Evolutionary conservation across 1,140 invertebrate genomes (phyloP), one percentile per base, ranked within the genome.

Genomic region (Tetranychus cinnabarinus): DNA sequence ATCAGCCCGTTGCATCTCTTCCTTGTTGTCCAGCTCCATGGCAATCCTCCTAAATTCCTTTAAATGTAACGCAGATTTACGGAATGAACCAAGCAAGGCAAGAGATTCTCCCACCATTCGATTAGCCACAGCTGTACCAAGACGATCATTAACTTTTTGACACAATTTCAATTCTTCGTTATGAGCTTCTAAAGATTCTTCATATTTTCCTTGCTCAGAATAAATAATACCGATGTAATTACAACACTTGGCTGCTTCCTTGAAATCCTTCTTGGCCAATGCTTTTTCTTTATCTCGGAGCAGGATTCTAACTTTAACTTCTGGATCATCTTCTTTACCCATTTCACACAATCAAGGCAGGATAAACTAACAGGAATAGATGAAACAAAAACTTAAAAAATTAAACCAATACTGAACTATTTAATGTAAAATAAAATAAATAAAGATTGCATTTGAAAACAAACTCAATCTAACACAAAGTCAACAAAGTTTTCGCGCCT

Each of bases 41-140:
- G 79, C 76, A 54, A 80, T 70, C 61, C 23, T 23, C 0, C 23
- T 23, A 23, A 23, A 23, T 23, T 23, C 23, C 23, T 23, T 23
- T 23, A 23, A 23, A 23, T 23, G 23, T 23, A 23, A 23, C 23
- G 23, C 23, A 23, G 23, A 23, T 23, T 23, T 23, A 23, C 23
- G 23, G 23, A 23, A 23, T 23, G 23, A 23, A 23, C 23, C 23
- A 23, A 23, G 23, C 23, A 23, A 23, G 23, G 23, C 23, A 64
- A 81, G 84, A 70, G 85, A 85, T 74, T 96, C 89, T 6, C 88
- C 88, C 54, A 92, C 82, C 77, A 86, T 88, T 63, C 90, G 73
- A 69, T 89, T 81, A 2, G 84, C 82, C 62, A 84, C 78, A 0
- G 81, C 88, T 72, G 78, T 79, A 62, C 83, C 82, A 65, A 89